Percentiles rank a stretch among this genome's conserved stretches.
These are phyloP conservation scores for Aotus griseimembra DNA, from an alignment of 2,797 vertebrate species.

Conservation along the genomic window DNA sequence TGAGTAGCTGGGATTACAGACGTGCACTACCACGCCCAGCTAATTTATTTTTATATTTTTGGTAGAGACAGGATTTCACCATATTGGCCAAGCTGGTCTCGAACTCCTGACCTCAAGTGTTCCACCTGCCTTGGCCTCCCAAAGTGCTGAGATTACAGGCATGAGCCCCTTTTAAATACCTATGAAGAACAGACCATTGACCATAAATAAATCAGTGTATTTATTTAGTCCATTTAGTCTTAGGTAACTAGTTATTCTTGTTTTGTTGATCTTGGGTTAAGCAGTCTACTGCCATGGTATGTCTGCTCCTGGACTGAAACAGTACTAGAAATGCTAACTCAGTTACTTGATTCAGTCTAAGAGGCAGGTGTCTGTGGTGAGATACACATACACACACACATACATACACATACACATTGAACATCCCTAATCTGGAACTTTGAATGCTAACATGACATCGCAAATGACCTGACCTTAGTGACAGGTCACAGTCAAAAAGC, in stretches of 20 bases:
- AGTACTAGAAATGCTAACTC: background rate
- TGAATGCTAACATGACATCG: background rate
- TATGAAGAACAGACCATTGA: background rate
- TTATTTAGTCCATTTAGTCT: slow-evolving; percentile 14
- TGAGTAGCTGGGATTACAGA: background rate
- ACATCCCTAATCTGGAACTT: background rate
- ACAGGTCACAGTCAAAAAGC: background rate
- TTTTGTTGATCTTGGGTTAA: slow-evolving; percentile 29
- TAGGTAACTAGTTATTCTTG: slow-evolving; percentile 14
- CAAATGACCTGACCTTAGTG: background rate
- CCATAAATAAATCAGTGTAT: background rate
- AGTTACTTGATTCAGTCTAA: background rate
- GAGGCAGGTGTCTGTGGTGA: background rate
- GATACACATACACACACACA: background rate
- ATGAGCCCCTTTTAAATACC: background rate
- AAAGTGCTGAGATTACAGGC: background rate
- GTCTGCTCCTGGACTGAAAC: slow-evolving; percentile 16
- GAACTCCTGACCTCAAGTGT: background rate
- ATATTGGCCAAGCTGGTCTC: background rate
- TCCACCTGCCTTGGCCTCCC: background rate
- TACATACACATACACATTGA: background rate
- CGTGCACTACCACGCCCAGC: background rate
- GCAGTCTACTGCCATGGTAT: background rate
- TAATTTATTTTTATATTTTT: background rate
- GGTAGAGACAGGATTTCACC: background rate